Percentiles rank a stretch among this genome's conserved stretches.
Conservation (phyloP, 2,888 invertebrate species). For the Ochropleura leucogaster region DNA sequence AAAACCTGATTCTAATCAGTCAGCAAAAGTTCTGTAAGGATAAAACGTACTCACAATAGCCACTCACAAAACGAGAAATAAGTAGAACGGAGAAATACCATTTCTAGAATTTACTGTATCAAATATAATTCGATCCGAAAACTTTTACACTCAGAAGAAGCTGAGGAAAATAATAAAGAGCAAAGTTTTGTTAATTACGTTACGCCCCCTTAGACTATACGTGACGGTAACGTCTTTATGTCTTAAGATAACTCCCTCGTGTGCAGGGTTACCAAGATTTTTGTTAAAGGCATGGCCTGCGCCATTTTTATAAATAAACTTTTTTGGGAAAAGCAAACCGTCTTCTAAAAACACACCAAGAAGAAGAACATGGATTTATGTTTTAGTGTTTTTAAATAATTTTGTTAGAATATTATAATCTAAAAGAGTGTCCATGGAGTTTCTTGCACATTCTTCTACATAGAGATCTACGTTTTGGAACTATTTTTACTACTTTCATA, state of each 20-base stretch:
- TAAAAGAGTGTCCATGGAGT: no score
- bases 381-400: no score
- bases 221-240: slow-evolving; percentile 31
- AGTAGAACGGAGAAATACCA: neutral
- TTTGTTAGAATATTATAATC: no score
- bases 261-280: neutral
- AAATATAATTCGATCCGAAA: slow-evolving; percentile 46
- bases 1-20: neutral
- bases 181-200: slow-evolving; percentile 51
- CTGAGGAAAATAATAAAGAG: slow-evolving; percentile 50
- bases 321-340: no score
- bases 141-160: slow-evolving; percentile 43
- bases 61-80: neutral
- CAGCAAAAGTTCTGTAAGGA: neutral
- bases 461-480: no score
- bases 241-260: slow-evolving; percentile 32
- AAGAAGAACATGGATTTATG: no score
- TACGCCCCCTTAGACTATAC: slow-evolving; percentile 17
- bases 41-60: neutral
- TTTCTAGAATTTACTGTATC: slow-evolving; percentile 31
- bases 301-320: no score
- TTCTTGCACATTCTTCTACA: no score
- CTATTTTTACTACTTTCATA: no score
- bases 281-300: no score
- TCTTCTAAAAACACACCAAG: no score